Conservation (phyloP, 1,140 invertebrate genomes). For the Drosophila orosa region DNA sequence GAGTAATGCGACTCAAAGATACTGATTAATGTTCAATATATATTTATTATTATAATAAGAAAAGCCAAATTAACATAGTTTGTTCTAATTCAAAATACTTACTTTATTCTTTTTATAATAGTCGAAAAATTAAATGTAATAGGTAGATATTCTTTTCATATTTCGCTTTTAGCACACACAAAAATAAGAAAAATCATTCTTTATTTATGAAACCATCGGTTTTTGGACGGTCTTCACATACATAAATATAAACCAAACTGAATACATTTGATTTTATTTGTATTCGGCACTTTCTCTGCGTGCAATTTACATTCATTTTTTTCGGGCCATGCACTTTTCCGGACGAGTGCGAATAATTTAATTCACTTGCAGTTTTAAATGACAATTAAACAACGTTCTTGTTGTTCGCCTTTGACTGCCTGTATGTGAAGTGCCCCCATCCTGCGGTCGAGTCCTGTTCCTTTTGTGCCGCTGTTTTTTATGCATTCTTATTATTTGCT, state of each 20-base stretch:
- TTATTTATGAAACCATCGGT: neutral
- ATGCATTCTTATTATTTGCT: slow-evolving; percentile 51
- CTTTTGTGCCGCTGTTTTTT: slow-evolving; percentile 42
- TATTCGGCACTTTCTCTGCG: neutral
- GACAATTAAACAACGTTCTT: slow-evolving; percentile 55
- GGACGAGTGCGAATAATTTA: slow-evolving; percentile 67
- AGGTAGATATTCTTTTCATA: neutral
- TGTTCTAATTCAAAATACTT: too few species aligned
- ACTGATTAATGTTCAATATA: neutral
- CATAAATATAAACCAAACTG: slow-evolving; percentile 9
- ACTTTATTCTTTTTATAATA: neutral
- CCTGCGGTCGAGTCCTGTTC: slow-evolving; percentile 35
- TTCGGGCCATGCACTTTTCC: slow-evolving; percentile 27
- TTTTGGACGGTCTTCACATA: neutral
- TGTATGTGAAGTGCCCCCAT: slow-evolving; percentile 57
- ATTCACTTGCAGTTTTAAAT: slow-evolving; percentile 63
- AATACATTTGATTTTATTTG: slow-evolving; percentile 6
- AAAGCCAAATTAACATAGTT: too few species aligned
- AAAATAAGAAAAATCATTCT: neutral
- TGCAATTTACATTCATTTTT: slow-evolving; percentile 21
- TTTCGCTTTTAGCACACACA: neutral
- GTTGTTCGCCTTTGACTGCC: slow-evolving; percentile 43
- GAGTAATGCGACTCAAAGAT: neutral
- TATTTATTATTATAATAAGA: too few species aligned
- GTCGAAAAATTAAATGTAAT: neutral